Percentiles rank a stretch among this genome's conserved stretches.
These are phyloP conservation scores for Drosophila pectinifera DNA, from an alignment of 1,140 invertebrate species.

Conservation along the genomic window DNA sequence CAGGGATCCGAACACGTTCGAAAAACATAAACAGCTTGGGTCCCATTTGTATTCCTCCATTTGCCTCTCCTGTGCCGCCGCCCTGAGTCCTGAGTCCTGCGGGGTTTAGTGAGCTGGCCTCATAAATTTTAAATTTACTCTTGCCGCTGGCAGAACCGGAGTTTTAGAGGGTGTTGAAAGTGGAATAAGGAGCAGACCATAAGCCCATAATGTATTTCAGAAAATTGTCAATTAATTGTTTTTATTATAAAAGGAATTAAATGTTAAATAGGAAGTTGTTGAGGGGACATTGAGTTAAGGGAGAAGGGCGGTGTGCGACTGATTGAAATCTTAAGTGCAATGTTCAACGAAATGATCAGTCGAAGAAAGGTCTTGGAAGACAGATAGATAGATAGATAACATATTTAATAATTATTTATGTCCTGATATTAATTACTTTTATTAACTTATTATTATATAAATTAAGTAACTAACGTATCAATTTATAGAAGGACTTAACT, in stretches of 20 bases:
- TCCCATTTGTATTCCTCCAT: constrained; percentile 43
- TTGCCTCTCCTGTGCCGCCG: constrained; percentile 5
- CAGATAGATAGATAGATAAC: no score
- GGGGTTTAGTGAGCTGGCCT: constrained; percentile 55
- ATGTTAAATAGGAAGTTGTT: not conserved
- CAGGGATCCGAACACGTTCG: constrained; percentile 61
- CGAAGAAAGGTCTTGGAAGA: no score
- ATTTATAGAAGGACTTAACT: no score
- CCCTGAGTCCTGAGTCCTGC: not conserved
- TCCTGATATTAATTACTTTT: no score
- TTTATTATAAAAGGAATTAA: not conserved
- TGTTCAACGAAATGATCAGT: no score
- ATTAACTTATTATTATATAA: no score
- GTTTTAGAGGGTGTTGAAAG: not conserved
- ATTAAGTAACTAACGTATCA: no score
- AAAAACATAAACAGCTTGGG: constrained; percentile 75
- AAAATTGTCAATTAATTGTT: constrained; percentile 17
- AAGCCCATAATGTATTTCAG: not conserved
- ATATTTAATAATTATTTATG: no score
- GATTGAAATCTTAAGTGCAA: no score
- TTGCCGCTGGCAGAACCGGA: constrained; percentile 3
- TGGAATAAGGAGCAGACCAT: constrained; percentile 1
- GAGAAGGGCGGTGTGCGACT: not conserved
- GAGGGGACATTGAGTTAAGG: no score
- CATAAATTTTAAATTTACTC: constrained; percentile 71